phyloP scores from a whole-genome alignment of 2,113 vertebrate species.

The Lophius piscatorius region DNA sequence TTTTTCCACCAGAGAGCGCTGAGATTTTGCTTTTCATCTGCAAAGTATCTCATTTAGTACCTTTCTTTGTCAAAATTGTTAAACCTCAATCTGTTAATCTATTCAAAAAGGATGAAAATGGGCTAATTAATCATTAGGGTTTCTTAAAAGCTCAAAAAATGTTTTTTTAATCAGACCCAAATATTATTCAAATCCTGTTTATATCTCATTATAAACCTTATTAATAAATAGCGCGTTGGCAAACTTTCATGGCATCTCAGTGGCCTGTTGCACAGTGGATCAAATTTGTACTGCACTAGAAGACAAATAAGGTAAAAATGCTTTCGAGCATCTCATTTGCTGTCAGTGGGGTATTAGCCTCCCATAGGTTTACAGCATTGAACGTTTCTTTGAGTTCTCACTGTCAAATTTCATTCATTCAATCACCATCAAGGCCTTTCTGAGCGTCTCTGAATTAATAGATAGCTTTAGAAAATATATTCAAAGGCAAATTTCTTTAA shows the following conservation, averaged over 20 bases:
- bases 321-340: not conserved
- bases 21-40: not conserved
- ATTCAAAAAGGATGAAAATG: no score
- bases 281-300: not conserved
- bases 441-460: constrained; percentile 3
- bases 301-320: not conserved
- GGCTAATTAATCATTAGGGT: no score
- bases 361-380: not conserved
- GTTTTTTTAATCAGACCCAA: no score
- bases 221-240: no score
- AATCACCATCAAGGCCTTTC: constrained; percentile 5
- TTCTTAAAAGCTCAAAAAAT: no score
- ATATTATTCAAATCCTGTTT: not conserved
- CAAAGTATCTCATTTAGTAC: no score
- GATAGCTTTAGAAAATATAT: constrained; percentile 25
- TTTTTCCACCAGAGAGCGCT: constrained; percentile 2
- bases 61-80: no score
- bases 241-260: no score
- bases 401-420: constrained; percentile 7
- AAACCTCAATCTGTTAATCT: no score
- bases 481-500: constrained; percentile 19
- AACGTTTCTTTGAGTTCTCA: not conserved
- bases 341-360: not conserved
- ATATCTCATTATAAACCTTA: not conserved
- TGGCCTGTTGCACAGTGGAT: no score